phyloP scores from a whole-genome alignment of 2,797 vertebrate genomes.

The Sebastiscus tertius region DNA sequence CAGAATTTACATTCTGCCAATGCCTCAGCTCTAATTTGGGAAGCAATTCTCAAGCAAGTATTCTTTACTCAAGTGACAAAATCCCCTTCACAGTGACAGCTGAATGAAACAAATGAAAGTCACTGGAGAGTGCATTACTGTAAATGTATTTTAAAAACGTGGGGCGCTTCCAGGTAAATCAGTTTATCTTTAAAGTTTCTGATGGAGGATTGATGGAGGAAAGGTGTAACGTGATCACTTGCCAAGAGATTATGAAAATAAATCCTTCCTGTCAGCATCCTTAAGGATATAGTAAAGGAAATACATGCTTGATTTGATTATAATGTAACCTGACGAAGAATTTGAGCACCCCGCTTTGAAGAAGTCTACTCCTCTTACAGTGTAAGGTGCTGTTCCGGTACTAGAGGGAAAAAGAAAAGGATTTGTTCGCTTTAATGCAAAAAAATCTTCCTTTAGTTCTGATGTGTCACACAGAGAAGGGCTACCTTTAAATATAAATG shows the following conservation, averaged over 20 bases:
- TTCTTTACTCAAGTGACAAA: conserved; percentile 15
- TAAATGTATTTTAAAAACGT: conserved; percentile 34
- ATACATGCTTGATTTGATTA: conserved; percentile 59
- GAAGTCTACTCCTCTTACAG: conserved; percentile 9
- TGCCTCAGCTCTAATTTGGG: conserved; percentile 5
- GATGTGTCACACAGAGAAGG: neutral
- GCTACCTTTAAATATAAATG: neutral
- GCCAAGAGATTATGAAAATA: conserved; percentile 51
- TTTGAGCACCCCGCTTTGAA: conserved; percentile 3
- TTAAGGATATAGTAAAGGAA: conserved; percentile 52
- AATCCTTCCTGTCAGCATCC: conserved; percentile 38
- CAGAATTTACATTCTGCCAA: neutral
- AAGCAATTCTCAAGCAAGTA: neutral
- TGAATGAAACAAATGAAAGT: conserved; percentile 27
- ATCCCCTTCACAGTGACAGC: neutral
- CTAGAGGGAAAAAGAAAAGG: neutral
- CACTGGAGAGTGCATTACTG: conserved; percentile 31
- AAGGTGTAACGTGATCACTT: conserved; percentile 49
- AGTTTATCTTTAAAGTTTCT: conserved; percentile 44
- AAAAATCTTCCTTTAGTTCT: neutral
- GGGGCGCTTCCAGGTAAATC: conserved; percentile 39
- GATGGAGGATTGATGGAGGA: conserved; percentile 33
- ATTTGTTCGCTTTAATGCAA: conserved; percentile 1
- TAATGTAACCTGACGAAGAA: conserved; percentile 46
- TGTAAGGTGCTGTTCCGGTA: conserved; percentile 12